Percentiles rank a stretch among this genome's conserved stretches.
Evolutionary conservation across 2,113 vertebrate genomes (phyloP).

Genomic region (Pseudorectes ferrugineus): DNA sequence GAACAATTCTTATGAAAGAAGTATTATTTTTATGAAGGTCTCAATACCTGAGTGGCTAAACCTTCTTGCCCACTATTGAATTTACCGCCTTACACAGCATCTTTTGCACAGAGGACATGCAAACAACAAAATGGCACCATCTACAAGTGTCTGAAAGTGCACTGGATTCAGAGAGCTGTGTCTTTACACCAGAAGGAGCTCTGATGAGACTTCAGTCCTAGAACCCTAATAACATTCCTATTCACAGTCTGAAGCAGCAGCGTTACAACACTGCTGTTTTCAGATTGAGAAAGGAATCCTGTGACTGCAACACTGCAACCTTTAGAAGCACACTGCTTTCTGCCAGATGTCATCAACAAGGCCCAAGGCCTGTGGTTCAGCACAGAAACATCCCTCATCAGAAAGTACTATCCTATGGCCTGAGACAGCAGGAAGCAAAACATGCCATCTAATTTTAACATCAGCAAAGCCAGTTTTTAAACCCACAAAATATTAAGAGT

Average conservation of each 20-base stretch:
- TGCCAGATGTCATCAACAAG: neutral
- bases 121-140: neutral
- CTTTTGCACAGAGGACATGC: neutral
- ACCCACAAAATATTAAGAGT: neutral
- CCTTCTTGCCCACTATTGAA: neutral
- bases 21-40: neutral
- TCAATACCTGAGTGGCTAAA: neutral
- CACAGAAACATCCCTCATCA: neutral
- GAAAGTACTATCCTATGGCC: neutral
- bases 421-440: neutral
- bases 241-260: neutral
- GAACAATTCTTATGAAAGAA: neutral
- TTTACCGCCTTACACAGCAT: neutral
- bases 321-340: neutral
- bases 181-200: neutral
- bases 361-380: neutral
- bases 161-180: neutral
- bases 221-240: neutral
- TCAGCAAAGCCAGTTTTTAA: neutral
- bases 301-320: neutral
- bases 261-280: neutral
- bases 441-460: neutral
- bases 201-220: neutral
- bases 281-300: neutral
- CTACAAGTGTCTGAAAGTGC: neutral